Base-by-base conservation (phyloP, 2,888 invertebrate genomes). In the Sarcophaga variegata region DNA sequence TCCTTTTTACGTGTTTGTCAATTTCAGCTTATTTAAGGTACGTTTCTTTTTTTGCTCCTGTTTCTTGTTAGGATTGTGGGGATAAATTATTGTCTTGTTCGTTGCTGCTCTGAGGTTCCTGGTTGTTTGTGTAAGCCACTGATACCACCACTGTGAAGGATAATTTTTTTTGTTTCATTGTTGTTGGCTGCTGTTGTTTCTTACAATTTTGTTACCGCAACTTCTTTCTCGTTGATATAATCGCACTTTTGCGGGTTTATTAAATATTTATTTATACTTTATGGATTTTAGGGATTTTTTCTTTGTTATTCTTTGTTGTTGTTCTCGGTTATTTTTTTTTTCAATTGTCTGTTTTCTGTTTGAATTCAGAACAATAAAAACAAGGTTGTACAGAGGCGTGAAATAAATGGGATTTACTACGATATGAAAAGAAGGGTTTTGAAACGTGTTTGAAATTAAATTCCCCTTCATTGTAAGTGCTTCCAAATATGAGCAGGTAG, bases 231-330 rank as follows among this genome's bases (percentile, higher is more conserved):
- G 54, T 54, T 81, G 81, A 83, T 83, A 86, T 81, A 81, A 87
- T 87, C 83, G 70, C 78, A 78, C 83, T 81, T 87, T 81, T 87
- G 81, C 78, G 83, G 83, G 78, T 81, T 87, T 83, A 87, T 87
- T 87, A 87, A 87, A 83, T 83, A 83, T 87, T 87, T 87, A 83
- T 83, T 49, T 70, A 70, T 83, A 74, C 78, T 78, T 86, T 83
- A 83, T 87, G 81, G 78, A 87, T 83, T 87, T 71, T 66, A 63
- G 83, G 83, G 78, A 78, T 81, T 79, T 79, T 22, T 22, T 75
- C 27, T 45, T 66, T 11, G 20, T 77, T 14, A 62, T 27, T n/a
- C 60, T 74, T 67, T 70, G 20, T 54, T 54, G 14, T 62, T 66
- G 60, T 66, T 78, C 1, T 37, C 6, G 37, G 37, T 74, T 63